Percentiles rank a stretch among this genome's conserved stretches.
phyloP scores from a whole-genome alignment of 2,797 vertebrate species.

The Lycodopsis pacificus region DNA sequence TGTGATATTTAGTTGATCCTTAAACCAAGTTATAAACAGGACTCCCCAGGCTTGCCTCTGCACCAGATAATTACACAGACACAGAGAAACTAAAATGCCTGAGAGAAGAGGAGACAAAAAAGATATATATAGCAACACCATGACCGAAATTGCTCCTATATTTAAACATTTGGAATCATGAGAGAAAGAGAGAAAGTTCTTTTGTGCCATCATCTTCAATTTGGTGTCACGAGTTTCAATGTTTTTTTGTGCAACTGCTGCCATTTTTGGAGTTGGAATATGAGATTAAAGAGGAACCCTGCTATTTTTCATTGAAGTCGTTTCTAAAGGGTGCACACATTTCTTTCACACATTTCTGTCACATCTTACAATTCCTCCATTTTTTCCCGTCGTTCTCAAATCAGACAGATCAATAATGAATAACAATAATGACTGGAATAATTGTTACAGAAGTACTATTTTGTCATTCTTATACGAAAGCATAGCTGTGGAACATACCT shows the following conservation, averaged over 20 bases:
- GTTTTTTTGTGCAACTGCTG: constrained; percentile 8
- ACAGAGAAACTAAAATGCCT: constrained; percentile 17
- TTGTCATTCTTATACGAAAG: neutral
- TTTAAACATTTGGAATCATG: constrained; percentile 53
- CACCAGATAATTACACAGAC: neutral
- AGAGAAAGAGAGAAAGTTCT: constrained; percentile 6
- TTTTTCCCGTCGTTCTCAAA: neutral
- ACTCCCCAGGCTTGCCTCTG: neutral
- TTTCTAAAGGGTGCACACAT: constrained; percentile 1
- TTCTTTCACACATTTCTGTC: constrained; percentile 9
- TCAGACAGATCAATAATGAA: constrained; percentile 9
- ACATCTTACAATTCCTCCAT: constrained; percentile 3
- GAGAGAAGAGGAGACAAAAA: constrained; percentile 13
- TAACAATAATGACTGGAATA: neutral
- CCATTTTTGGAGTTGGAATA: constrained; percentile 37
- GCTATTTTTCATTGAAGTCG: constrained; percentile 26
- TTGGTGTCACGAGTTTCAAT: constrained; percentile 42
- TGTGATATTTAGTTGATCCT: neutral
- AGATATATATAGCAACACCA: constrained; percentile 21
- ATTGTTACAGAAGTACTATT: neutral
- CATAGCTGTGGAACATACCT: neutral
- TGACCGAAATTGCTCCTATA: constrained; percentile 32
- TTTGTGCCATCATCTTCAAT: constrained; percentile 41
- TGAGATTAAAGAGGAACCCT: constrained; percentile 36
- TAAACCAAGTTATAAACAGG: neutral